Evolutionary conservation across 2,113 vertebrate genomes (phyloP).

Genomic region (Fulica atra): DNA sequence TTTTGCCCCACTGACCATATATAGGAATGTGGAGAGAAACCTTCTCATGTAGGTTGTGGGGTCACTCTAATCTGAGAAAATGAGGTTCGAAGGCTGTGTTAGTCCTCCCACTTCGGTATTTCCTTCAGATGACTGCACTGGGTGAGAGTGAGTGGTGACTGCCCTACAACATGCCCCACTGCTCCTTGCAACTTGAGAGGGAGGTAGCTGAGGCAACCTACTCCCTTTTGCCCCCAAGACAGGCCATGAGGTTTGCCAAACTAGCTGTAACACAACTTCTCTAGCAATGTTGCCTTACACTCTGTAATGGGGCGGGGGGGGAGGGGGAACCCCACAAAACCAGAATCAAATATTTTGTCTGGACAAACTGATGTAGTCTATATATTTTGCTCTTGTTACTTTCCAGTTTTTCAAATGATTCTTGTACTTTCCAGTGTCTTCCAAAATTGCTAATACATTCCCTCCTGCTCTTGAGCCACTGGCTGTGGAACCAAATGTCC

Average conservation of each 20-base stretch:
- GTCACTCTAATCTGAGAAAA: neutral
- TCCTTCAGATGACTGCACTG: neutral
- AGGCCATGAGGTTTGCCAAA: too few species aligned
- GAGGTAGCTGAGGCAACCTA: neutral
- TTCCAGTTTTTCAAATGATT: neutral
- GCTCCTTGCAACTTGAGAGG: neutral
- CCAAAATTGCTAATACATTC: neutral
- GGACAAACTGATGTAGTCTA: neutral
- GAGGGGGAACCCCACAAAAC: neutral
- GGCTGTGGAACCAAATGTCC: neutral
- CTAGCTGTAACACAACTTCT: neutral
- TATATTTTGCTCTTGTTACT: neutral
- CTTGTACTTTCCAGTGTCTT: neutral
- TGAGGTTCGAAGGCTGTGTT: neutral
- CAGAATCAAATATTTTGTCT: neutral
- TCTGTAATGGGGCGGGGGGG: fast-evolving
- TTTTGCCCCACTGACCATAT: fast-evolving
- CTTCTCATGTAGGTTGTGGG: neutral
- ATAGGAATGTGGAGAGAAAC: neutral
- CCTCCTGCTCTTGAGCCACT: neutral
- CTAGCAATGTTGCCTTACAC: neutral
- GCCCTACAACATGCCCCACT: neutral
- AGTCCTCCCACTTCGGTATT: neutral
- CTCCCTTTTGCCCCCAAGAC: neutral
- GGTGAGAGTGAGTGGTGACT: neutral